phyloP scores from a whole-genome alignment of 2,113 vertebrate genomes.

The Ophthalmotilapia sp. region DNA sequence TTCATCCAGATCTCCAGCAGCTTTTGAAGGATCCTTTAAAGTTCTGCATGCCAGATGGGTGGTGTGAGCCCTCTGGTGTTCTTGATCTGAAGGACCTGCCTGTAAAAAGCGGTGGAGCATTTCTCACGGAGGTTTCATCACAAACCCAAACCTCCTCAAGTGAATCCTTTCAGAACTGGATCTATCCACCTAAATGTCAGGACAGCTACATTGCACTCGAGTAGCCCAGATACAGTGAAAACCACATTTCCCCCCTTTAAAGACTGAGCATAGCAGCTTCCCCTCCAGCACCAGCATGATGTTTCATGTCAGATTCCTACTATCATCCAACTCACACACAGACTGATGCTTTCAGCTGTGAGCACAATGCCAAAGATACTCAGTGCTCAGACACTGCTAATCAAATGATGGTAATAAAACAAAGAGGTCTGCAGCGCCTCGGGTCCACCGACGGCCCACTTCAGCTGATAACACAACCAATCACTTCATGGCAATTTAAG shows the following conservation, averaged over 20 bases:
- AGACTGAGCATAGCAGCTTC: not conserved
- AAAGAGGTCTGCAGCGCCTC: not conserved
- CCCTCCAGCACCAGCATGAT: not conserved
- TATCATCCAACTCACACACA: constrained; percentile 17
- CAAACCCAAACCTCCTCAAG: not conserved
- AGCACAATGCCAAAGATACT: constrained; percentile 6
- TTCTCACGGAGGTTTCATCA: not conserved
- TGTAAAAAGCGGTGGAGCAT: not conserved
- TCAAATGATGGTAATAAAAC: constrained; percentile 42
- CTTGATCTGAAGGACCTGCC: not conserved
- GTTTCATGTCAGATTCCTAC: not conserved
- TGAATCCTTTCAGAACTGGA: not conserved
- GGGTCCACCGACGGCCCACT: not conserved
- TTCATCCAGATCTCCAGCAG: not conserved
- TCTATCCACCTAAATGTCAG: not conserved
- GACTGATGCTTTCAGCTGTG: not conserved
- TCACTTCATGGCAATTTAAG: not conserved
- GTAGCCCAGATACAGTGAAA: not conserved
- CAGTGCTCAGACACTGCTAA: not conserved
- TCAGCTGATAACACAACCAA: not conserved
- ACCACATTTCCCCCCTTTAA: not conserved
- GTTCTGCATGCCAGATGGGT: not conserved
- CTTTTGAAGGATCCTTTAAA: not conserved
- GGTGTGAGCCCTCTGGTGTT: not conserved
- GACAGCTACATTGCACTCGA: not conserved